A percentile compares a stretch with the other conserved stretches of the same genome.
Conservation (phyloP, 2,888 invertebrate genomes). For the Metacarcinus magister region DNA sequence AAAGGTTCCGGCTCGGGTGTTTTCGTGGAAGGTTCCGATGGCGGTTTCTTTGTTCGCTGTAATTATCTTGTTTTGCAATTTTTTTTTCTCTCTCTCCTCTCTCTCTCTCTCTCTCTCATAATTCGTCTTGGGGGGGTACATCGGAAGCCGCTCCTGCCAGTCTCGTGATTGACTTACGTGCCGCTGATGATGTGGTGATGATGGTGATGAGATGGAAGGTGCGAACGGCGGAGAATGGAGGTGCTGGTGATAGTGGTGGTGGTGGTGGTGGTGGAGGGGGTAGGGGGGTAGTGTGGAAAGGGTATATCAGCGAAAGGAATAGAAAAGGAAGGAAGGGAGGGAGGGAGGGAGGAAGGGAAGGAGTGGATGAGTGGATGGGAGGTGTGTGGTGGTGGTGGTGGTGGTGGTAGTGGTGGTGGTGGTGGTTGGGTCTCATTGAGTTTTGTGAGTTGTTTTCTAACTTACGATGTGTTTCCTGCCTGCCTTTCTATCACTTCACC, state of each 20-base stretch:
- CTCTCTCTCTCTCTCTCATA: conserved; percentile 41
- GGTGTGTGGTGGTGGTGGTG: neutral
- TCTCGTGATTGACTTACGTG: conserved; percentile 60
- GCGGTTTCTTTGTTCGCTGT: conserved; percentile 76
- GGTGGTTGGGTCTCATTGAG: neutral
- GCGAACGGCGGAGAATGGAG: neutral
- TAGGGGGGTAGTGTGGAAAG: neutral
- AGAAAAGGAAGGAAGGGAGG: neutral
- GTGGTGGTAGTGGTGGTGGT: no score
- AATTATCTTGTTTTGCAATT: conserved; percentile 80
- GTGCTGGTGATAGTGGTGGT: conserved; percentile 36
- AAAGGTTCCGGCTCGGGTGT: conserved; percentile 68
- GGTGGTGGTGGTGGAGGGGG: conserved; percentile 9
- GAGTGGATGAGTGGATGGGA: neutral
- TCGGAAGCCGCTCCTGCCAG: conserved; percentile 3
- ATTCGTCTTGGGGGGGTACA: conserved; percentile 14
- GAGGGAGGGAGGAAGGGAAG: neutral
- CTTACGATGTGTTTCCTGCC: neutral
- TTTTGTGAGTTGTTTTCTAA: neutral
- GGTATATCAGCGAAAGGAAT: neutral
- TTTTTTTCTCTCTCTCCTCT: conserved; percentile 62
- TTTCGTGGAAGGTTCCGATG: conserved; percentile 58
- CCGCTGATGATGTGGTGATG: conserved; percentile 67
- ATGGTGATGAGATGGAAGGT: conserved; percentile 60
- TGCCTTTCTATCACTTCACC: neutral